Evolutionary conservation across 2,113 vertebrate species (phyloP).

Genomic region (Anoplopoma fimbria): DNA sequence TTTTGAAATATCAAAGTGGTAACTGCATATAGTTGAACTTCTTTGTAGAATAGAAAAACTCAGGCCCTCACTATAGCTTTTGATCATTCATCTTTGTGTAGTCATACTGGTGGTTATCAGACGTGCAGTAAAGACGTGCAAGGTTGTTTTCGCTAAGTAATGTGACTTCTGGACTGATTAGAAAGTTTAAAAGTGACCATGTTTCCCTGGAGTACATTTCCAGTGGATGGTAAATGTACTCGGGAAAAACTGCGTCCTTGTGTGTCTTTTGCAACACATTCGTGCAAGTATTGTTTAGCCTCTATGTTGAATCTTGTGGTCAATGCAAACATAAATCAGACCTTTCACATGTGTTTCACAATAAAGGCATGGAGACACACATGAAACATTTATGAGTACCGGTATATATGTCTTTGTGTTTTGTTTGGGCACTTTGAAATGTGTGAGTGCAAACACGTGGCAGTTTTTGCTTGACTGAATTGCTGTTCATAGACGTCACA

Average conservation of each 20-base stretch:
- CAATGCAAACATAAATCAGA: conserved; percentile 18
- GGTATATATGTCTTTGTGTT: not conserved
- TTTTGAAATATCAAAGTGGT: not conserved
- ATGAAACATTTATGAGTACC: not conserved
- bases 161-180: not conserved
- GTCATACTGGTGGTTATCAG: not conserved
- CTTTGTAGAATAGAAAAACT: not conserved
- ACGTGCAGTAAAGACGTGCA: not conserved
- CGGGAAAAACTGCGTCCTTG: not conserved
- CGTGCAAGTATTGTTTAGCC: not conserved
- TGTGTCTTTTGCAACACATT: not conserved
- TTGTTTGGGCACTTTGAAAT: not conserved
- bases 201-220: not conserved
- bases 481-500: not conserved
- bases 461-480: not conserved
- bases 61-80: too few relatives aligned
- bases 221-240: not conserved
- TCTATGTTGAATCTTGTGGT: conserved; percentile 2
- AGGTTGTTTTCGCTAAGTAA: not conserved
- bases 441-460: not conserved
- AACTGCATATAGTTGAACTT: not conserved
- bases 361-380: not conserved
- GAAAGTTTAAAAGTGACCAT: not conserved
- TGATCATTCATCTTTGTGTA: not conserved
- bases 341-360: not conserved